A percentile compares a stretch with the other conserved stretches of the same genome.
phyloP scores from a whole-genome alignment of 2,797 vertebrate species.

The Gymnodraco acuticeps region DNA sequence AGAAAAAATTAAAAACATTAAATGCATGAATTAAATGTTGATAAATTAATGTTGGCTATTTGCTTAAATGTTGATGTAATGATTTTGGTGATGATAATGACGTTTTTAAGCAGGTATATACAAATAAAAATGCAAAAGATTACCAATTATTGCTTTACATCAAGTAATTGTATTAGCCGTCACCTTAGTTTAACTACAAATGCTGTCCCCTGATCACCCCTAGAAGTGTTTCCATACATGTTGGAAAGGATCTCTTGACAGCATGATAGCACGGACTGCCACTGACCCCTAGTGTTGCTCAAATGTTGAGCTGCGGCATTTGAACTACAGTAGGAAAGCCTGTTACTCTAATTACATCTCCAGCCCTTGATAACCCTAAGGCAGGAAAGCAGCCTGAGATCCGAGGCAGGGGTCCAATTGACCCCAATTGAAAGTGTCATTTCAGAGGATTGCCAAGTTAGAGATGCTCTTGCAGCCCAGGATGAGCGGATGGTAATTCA shows the following conservation, averaged over 20 bases:
- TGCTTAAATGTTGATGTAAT: conserved; percentile 1
- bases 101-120: conserved; percentile 9
- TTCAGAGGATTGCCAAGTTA: conserved; percentile 79
- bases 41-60: background rate
- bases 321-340: conserved; percentile 58
- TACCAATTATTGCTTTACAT: background rate
- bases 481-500: conserved; percentile 69
- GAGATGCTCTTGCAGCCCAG: conserved; percentile 65
- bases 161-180: background rate
- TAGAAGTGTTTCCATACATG: conserved; percentile 35
- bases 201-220: conserved; percentile 33
- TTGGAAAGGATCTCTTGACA: conserved; percentile 46
- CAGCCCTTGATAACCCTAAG: conserved; percentile 78
- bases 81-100: conserved; percentile 11
- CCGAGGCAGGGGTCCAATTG: conserved; percentile 84
- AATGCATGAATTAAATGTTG: conserved; percentile 31
- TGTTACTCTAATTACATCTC: conserved; percentile 81
- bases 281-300: conserved; percentile 85
- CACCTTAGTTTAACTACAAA: conserved; percentile 21
- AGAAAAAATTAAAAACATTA: conserved; percentile 26
- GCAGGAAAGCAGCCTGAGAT: conserved; percentile 79
- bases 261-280: conserved; percentile 76
- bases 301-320: conserved; percentile 56
- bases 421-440: conserved; percentile 88
- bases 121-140: conserved; percentile 10